Conservation (phyloP, 2,113 vertebrate genomes). For the Laticauda colubrina region DNA sequence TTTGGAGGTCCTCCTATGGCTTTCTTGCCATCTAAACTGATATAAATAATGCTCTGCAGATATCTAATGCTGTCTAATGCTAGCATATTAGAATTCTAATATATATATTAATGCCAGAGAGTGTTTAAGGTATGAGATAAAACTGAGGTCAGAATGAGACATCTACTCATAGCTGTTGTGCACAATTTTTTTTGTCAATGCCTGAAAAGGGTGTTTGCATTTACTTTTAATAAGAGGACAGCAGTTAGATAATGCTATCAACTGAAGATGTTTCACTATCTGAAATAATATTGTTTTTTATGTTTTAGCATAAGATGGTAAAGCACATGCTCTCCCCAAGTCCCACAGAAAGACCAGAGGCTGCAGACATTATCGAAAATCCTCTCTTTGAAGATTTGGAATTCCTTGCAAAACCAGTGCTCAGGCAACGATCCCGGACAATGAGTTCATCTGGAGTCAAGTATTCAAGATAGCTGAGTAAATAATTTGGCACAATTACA, state of each 20-base stretch:
- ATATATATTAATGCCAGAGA: neutral
- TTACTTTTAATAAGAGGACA: neutral
- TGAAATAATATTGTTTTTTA: slow-evolving; percentile 41
- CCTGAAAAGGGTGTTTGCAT: neutral
- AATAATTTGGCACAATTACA: slow-evolving; percentile 64
- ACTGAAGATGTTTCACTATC: neutral
- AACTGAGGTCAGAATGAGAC: neutral
- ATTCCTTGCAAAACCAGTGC: slow-evolving; percentile 77
- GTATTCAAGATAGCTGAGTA: slow-evolving; percentile 77
- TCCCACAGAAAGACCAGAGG: slow-evolving; percentile 86
- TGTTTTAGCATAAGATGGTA: slow-evolving; percentile 84
- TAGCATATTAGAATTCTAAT: neutral
- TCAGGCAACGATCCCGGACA: slow-evolving; percentile 91
- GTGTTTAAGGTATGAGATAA: neutral
- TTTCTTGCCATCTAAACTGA: neutral
- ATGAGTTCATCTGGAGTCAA: slow-evolving; percentile 88
- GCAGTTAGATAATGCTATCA: neutral
- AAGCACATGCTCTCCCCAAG: slow-evolving; percentile 88
- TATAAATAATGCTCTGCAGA: neutral
- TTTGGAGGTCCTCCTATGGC: neutral
- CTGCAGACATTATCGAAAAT: slow-evolving; percentile 85
- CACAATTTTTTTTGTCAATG: neutral
- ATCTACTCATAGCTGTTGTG: neutral
- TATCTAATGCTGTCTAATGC: neutral
- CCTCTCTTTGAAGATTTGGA: slow-evolving; percentile 90